A percentile compares a stretch with the other conserved stretches of the same genome.
Conservation (phyloP, 2,797 vertebrate genomes). For the Nannoperca obscura region DNA sequence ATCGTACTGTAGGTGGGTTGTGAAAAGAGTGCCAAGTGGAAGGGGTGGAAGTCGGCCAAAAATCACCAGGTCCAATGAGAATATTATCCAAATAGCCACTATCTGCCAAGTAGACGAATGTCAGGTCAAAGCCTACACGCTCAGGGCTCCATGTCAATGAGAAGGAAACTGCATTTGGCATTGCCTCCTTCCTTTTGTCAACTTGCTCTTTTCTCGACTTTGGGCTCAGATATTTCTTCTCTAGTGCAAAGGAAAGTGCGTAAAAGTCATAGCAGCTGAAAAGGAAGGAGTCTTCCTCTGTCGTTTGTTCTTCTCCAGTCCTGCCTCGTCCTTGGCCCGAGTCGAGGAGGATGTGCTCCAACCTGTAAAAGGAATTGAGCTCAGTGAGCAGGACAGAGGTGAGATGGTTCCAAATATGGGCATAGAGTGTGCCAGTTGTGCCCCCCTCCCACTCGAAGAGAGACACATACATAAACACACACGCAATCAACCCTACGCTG, state of each 20-base stretch:
- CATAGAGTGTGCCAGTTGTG: constrained; percentile 66
- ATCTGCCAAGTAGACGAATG: constrained; percentile 10
- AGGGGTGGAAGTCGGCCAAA: not conserved
- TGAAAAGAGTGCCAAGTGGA: not conserved
- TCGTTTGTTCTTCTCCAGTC: constrained; percentile 26
- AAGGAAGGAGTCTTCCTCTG: constrained; percentile 20
- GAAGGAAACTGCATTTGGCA: constrained; percentile 42
- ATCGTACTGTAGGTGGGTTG: not conserved
- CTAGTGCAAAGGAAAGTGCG: constrained; percentile 18
- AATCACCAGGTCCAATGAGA: not conserved
- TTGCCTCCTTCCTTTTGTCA: constrained; percentile 23
- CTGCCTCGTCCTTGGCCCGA: constrained; percentile 34
- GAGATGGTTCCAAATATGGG: constrained; percentile 84
- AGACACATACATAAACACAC: constrained; percentile 14
- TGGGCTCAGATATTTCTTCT: constrained; percentile 1
- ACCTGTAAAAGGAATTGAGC: constrained; percentile 87
- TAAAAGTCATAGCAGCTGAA: constrained; percentile 58
- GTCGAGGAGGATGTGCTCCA: constrained; percentile 74
- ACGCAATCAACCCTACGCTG: not conserved
- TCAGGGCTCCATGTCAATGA: not conserved
- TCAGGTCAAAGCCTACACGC: constrained; percentile 25
- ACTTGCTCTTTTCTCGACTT: constrained; percentile 4
- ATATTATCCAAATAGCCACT: constrained; percentile 3
- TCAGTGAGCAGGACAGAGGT: constrained; percentile 68
- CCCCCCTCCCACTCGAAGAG: not conserved